A percentile compares a stretch with the other conserved stretches of the same genome.
Conservation (phyloP, 2,113 vertebrate species). For the Pyrgilauda ruficollis region DNA sequence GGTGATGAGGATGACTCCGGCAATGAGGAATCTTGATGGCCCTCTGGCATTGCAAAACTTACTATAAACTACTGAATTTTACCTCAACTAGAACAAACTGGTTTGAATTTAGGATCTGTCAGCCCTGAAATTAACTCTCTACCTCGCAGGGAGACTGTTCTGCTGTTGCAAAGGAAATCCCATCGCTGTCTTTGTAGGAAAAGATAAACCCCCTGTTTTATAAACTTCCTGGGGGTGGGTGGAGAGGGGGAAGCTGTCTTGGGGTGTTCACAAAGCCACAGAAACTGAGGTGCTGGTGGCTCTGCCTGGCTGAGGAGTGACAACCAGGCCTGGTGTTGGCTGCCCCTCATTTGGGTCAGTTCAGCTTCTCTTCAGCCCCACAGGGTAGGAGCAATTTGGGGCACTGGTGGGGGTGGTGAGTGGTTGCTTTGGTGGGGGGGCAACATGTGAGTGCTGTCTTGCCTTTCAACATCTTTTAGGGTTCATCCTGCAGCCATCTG, state of each 20-base stretch:
- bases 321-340: neutral
- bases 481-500: neutral
- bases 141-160: slow-evolving; percentile 62
- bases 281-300: neutral
- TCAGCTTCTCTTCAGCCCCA: neutral
- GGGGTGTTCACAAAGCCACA: neutral
- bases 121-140: slow-evolving; percentile 58
- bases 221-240: neutral
- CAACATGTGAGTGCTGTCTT: neutral
- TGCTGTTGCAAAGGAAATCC: slow-evolving; percentile 32
- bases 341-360: neutral
- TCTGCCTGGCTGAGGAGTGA: neutral
- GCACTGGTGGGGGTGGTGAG: neutral
- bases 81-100: slow-evolving; percentile 67
- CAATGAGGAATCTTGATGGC: slow-evolving; percentile 88
- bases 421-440: neutral
- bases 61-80: slow-evolving; percentile 64
- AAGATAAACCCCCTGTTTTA: slow-evolving; percentile 13
- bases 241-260: neutral
- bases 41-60: neutral
- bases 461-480: neutral
- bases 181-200: neutral
- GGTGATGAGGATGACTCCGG: slow-evolving; percentile 90
- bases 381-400: fast-evolving
- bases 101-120: slow-evolving; percentile 56